Evolutionary conservation across 1,140 invertebrate species (phyloP), one percentile per base, ranked within the genome.

Genomic region (Tigriopus japonicus): DNA sequence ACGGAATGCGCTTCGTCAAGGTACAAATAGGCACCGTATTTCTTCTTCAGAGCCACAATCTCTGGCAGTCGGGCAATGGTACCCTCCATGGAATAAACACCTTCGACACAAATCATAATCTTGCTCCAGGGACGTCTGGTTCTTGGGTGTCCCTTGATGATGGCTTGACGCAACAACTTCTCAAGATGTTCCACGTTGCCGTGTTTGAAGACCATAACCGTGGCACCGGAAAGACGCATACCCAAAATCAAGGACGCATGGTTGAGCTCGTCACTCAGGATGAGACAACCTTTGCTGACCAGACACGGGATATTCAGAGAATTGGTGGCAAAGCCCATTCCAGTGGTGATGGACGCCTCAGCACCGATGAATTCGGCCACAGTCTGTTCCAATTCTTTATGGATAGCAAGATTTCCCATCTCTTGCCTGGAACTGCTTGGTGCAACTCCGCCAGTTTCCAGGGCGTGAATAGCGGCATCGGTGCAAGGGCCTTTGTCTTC

Each of bases 251-350:
- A 77, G 6, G 92, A 96, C 1, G 93, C 91, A 71, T 98, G 95
- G 74, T 96, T 96, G 67, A 91, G 86, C 70, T 93, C 90, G 75
- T 98, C 95, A 71, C 89, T 95, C 1, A 98, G 70, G 60, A 96
- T 88, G 17, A 97, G 75, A 70, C 86, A 85, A 41, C 85, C 86
- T 66, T 86, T 80, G 12, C 78, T 79, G 12, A 95, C 71, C 1
- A 99, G 72, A n/a, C 81, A 82, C 0, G 93, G 91, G 64, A 97
- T 76, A 69, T 93, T 95, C 61, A 97, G 78, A 0, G 91, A 80
- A 75, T 98, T 99, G 1, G 95, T 98, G 23, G 91, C 93, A 73
- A 97, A 98, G 5, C 95, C 95, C 95, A 98, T 98, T 45, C 89
- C 90, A 73, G 95, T 91, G 13, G 91, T 87, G 61, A 98, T 86